These are phyloP conservation scores for Hippocampus zosterae DNA, from an alignment of 2,113 vertebrate species.

Conservation along the genomic window DNA sequence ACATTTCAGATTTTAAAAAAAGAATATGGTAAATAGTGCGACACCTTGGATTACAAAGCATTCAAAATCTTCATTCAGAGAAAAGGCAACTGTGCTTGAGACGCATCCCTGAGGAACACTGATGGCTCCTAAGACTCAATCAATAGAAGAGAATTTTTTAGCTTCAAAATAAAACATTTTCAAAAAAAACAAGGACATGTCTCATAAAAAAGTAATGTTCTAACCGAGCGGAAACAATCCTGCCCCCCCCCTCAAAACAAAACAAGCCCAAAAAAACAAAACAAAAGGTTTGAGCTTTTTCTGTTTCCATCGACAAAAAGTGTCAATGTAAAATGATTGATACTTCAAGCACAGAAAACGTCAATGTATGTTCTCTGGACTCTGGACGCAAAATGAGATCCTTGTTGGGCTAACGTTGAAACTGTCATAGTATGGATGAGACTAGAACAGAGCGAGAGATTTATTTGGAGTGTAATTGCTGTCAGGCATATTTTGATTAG, in stretches of 20 bases:
- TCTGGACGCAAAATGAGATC: conserved; percentile 6
- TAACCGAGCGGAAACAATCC: conserved; percentile 19
- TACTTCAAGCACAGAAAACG: no score
- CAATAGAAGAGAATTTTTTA: conserved; percentile 1
- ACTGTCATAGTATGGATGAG: background rate
- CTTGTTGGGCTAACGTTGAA: background rate
- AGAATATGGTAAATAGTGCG: no score
- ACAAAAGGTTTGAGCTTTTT: conserved; percentile 5
- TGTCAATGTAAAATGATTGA: background rate
- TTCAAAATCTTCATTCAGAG: background rate
- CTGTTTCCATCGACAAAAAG: background rate
- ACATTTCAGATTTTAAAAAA: no score
- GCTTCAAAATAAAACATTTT: background rate
- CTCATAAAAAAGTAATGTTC: conserved; percentile 1
- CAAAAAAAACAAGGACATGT: no score
- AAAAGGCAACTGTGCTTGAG: conserved; percentile 25
- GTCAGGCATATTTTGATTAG: conserved; percentile 36
- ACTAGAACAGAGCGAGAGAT: conserved; percentile 2
- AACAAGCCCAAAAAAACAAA: conserved; percentile 5
- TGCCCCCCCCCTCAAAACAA: background rate
- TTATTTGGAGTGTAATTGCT: conserved; percentile 22
- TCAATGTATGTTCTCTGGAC: background rate
- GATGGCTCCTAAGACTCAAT: conserved; percentile 12
- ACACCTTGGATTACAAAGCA: background rate
- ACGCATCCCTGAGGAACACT: conserved; percentile 30